Percentiles rank a stretch among this genome's conserved stretches.
Evolutionary conservation across 2,113 vertebrate genomes (phyloP).

Genomic region (Rhinolophus ferrumequinum): DNA sequence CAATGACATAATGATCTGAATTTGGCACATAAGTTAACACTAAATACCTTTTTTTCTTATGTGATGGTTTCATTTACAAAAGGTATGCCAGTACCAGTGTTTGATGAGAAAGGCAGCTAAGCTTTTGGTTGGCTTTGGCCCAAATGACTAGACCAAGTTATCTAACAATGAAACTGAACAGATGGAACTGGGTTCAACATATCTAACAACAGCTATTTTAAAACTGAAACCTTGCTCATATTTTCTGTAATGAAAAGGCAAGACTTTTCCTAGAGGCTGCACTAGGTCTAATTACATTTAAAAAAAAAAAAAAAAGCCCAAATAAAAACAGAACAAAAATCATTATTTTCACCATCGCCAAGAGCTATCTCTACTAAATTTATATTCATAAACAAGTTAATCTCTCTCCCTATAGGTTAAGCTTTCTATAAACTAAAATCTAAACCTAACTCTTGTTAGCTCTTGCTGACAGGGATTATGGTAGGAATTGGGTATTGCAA

Average conservation of each 20-base stretch:
- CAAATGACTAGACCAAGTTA: slow-evolving; percentile 71
- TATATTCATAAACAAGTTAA: neutral
- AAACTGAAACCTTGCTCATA: slow-evolving; percentile 42
- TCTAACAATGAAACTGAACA: slow-evolving; percentile 58
- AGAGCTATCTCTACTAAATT: slow-evolving; percentile 46
- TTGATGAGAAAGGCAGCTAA: slow-evolving; percentile 81
- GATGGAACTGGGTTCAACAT: slow-evolving; percentile 56
- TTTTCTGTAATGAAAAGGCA: slow-evolving; percentile 68
- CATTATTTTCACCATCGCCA: slow-evolving; percentile 48
- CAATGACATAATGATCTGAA: slow-evolving; percentile 72
- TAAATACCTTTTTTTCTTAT: slow-evolving; percentile 67
- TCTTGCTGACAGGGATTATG: neutral
- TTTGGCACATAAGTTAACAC: slow-evolving; percentile 84
- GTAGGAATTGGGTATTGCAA: neutral
- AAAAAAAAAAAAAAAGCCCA: neutral
- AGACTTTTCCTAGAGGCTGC: slow-evolving; percentile 47
- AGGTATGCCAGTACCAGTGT: slow-evolving; percentile 73
- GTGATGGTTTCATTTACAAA: slow-evolving; percentile 72
- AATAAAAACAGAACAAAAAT: slow-evolving; percentile 13
- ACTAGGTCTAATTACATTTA: slow-evolving; percentile 22
- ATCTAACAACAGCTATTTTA: slow-evolving; percentile 60
- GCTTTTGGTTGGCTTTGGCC: slow-evolving; percentile 76
- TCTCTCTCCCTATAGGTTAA: slow-evolving; percentile 27
- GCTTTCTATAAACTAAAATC: slow-evolving; percentile 60
- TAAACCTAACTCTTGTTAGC: slow-evolving; percentile 54